These are phyloP conservation scores for Meloidogyne hapla DNA, from an alignment of 1,140 invertebrate species.

Conservation along the genomic window DNA sequence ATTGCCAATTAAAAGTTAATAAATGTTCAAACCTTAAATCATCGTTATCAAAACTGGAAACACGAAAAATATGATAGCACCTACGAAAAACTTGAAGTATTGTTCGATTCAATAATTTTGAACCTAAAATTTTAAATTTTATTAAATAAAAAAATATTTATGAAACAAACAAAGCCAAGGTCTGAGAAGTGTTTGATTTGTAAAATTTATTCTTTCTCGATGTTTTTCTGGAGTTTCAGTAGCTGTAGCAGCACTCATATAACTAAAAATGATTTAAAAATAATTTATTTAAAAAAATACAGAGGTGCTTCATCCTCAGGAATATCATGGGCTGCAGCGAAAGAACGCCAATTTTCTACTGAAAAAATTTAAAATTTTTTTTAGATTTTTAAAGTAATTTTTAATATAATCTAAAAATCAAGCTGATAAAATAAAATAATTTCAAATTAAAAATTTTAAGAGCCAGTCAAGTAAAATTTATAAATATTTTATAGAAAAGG, in stretches of 20 bases:
- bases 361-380: neutral
- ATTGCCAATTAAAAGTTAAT: too few species aligned
- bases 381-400: neutral
- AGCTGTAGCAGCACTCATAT: constrained; percentile 25
- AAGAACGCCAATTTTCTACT: constrained; percentile 31
- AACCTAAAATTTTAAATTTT: neutral
- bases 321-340: constrained; percentile 24
- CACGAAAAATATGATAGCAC: constrained; percentile 20
- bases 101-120: constrained; percentile 15
- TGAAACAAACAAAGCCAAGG: constrained; percentile 39
- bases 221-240: constrained; percentile 14
- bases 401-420: too few species aligned
- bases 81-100: constrained; percentile 21
- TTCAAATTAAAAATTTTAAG: too few species aligned
- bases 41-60: neutral
- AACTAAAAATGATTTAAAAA: neutral
- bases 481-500: too few species aligned
- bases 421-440: too few species aligned
- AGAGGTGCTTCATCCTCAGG: constrained; percentile 24
- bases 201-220: constrained; percentile 32
- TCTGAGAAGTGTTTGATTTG: constrained; percentile 9
- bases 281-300: neutral
- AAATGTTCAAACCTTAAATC: constrained; percentile 3
- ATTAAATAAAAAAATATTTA: neutral
- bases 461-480: too few species aligned